Base-by-base conservation (phyloP, 1,140 invertebrate species). In the Lethocerus indicus region DNA sequence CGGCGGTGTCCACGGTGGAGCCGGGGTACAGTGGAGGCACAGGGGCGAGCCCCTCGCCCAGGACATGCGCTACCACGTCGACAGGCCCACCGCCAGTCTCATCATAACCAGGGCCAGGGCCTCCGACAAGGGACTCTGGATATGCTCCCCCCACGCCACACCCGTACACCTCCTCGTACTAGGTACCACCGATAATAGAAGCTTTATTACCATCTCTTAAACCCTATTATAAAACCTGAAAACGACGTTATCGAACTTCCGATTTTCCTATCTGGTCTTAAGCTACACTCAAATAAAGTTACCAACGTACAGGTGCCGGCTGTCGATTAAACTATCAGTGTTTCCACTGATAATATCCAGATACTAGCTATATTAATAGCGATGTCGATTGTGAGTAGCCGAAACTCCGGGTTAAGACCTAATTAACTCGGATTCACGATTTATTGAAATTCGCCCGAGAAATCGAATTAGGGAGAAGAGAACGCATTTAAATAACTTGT, bases 41-140 rank as follows among this genome's bases (percentile, higher is more conserved):
- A 63, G 68, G 41, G 64, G 63, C 26, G 60, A 51, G 25, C 58
- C 63, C 2, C 67, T 70, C 20, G 68, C 71, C 53, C 65, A 68
- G 2, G 69, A 68, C 18, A 68, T 70, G 47, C 60, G 70, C 37
- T 70, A 71, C 50, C 65, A 64, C 16, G 61, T 66, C n/a, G 68
- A 71, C 51, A 63, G 65, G 3, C 65, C 69, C 51, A 71, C 69
- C 39, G 76, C 74, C 0, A 72, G 72, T 51, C 64, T 81, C 53
- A 71, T 73, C 52, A 79, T 81, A 53, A 73, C 74, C 53, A 79
- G 76, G 59, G 75, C 78, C 12, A 67, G 76, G 56, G 64, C 79
- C 20, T 76, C 79, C 57, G 78, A 81, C 55, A 75, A 79, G 53
- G 78, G 78, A 45, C 69, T 72, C 55, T 81, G 78, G 78, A 71